Evolutionary conservation across 2,797 vertebrate genomes (phyloP).

Genomic region (Etheostoma nigrum): DNA sequence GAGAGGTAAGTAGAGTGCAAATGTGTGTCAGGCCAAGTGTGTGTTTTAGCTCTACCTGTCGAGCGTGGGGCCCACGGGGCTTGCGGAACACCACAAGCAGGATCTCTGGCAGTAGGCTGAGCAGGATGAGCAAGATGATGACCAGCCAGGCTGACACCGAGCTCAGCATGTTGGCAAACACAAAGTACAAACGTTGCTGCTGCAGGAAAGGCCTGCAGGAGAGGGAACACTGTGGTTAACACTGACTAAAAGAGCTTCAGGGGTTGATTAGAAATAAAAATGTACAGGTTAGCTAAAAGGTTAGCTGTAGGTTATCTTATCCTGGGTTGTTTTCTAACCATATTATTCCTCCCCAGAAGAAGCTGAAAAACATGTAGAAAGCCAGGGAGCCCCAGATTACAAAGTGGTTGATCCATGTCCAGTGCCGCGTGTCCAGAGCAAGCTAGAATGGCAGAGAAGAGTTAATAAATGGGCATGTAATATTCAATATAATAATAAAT

Average conservation of each 20-base stretch:
- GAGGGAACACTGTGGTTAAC: slow-evolving; percentile 37
- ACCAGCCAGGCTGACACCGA: slow-evolving; percentile 95
- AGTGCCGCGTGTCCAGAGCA: slow-evolving; percentile 96
- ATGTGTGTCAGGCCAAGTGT: background rate
- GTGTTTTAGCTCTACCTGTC: slow-evolving; percentile 86
- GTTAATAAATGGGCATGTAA: background rate
- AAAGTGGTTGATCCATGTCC: slow-evolving; percentile 99
- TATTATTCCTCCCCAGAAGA: slow-evolving; percentile 99
- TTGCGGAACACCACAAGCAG: slow-evolving; percentile 90
- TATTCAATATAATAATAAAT: too few relatives aligned
- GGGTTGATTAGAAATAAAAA: background rate
- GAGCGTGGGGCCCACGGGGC: slow-evolving; percentile 83
- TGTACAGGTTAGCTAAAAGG: background rate
- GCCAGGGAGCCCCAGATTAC: slow-evolving; percentile 98
- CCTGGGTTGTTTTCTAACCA: slow-evolving; percentile 84
- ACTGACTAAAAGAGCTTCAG: background rate
- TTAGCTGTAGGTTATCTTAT: background rate
- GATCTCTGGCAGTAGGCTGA: slow-evolving; percentile 96
- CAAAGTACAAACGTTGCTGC: slow-evolving; percentile 97
- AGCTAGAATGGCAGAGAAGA: slow-evolving; percentile 81
- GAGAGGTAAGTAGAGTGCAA: background rate
- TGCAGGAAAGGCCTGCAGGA: slow-evolving; percentile 93
- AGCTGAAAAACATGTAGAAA: slow-evolving; percentile 98
- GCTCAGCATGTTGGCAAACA: slow-evolving; percentile 97
- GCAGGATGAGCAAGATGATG: slow-evolving; percentile 94